phyloP scores from a whole-genome alignment of 2,797 vertebrate species.

The Chaetophractus vellerosus region DNA sequence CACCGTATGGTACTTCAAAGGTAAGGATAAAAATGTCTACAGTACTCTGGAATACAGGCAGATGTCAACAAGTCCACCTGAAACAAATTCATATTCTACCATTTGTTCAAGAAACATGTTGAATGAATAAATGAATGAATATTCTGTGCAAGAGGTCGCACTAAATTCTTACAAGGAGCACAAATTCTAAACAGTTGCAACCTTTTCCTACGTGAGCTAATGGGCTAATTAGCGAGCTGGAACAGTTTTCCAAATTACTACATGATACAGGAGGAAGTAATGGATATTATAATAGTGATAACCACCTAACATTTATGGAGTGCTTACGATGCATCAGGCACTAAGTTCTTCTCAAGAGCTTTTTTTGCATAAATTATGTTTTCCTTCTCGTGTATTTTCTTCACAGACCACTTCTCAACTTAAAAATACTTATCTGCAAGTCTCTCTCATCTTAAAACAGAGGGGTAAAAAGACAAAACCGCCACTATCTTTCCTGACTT shows the following conservation, averaged over 20 bases:
- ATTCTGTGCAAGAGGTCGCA: constrained; percentile 2
- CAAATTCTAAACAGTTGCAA: not conserved
- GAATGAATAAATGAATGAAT: not conserved
- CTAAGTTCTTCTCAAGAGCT: constrained; percentile 45
- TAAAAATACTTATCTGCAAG: constrained; percentile 30
- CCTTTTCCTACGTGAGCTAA: not conserved
- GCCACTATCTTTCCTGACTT: not conserved
- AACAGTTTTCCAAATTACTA: constrained; percentile 25
- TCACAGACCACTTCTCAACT: not conserved
- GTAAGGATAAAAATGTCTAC: constrained; percentile 40
- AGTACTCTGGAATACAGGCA: not conserved
- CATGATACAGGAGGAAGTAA: constrained; percentile 55
- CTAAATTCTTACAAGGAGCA: constrained; percentile 33
- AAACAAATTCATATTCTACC: not conserved
- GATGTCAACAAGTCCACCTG: not conserved
- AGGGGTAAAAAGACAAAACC: not conserved
- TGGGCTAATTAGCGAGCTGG: constrained; percentile 33
- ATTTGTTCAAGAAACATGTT: not conserved
- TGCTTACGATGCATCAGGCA: constrained; percentile 41
- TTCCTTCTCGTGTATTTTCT: constrained; percentile 58
- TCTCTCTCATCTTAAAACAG: constrained; percentile 3
- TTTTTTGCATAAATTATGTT: constrained; percentile 61
- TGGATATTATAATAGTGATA: constrained; percentile 19
- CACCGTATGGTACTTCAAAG: not conserved
- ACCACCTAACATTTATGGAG: constrained; percentile 53